Base-by-base conservation (phyloP, 2,888 invertebrate species). In the Operophtera brumata region DNA sequence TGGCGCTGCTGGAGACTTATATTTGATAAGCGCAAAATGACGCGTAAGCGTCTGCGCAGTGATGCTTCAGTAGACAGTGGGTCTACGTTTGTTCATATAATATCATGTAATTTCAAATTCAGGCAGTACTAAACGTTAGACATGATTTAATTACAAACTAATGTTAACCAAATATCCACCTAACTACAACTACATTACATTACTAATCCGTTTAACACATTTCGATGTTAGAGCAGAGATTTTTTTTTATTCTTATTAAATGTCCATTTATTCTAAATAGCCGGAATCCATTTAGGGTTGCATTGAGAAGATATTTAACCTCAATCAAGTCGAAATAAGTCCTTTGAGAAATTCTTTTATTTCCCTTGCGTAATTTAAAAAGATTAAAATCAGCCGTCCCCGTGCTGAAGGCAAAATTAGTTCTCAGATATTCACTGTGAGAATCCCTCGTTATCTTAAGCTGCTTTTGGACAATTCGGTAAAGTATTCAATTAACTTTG, bases 401-500 rank as follows among this genome's bases (percentile, higher is more conserved):
- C 54, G 57, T 54, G 61, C 62, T 61, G 59, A 61, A 62, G 62
- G 47, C 55, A 42, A 63, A 69, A 68, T 70, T 69, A 69, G 62
- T 61, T 59, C 61, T 63, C 62, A 58, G 61, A 58, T 66, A 64
- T 70, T 68, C 64, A 61, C 59, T 58, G 48, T 13, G 32, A 66
- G 62, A 67, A 64, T 67, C 57, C 54, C 54, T 61, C 57, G 65
- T 67, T 65, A 66, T 65, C 62, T 70, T 64, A 66, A 70, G 60
- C 64, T 65, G 53, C 55, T 62, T 61, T 61, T 57, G 59, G 53
- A 48, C 54, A 62, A 59, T 57, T 61, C 59, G 65, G 57, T 61
- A 65, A 66, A 64, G 68, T 67, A 70, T 70, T 67, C 64, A 62
- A 63, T 63, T 67, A 65, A 62, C 61, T 64, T 66, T 65, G 56